These are phyloP conservation scores for Romanomermis culicivorax DNA, from an alignment of 2,888 invertebrate species.

Conservation along the genomic window DNA sequence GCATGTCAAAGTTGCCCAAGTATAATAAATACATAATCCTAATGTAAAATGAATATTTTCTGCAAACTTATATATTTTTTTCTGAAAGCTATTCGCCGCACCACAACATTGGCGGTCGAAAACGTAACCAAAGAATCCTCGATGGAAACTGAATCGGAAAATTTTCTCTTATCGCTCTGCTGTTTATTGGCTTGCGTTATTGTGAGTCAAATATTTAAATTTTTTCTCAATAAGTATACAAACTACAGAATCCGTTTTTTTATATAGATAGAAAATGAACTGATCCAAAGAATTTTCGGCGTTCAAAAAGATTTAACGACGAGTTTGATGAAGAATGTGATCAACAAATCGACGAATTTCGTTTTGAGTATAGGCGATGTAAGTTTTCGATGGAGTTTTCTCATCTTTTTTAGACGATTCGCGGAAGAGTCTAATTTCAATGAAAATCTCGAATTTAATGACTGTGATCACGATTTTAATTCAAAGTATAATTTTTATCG, in stretches of 20 bases:
- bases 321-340: not conserved
- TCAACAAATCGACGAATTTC: not conserved
- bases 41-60: no score
- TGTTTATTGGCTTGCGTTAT: not conserved
- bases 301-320: not conserved
- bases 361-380: not conserved
- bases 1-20: no score
- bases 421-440: not conserved
- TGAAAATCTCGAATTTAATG: no score
- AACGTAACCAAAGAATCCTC: not conserved
- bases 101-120: constrained; percentile 3
- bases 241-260: not conserved
- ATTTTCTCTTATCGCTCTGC: not conserved
- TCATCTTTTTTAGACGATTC: not conserved
- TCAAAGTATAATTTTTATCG: no score
- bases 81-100: not conserved
- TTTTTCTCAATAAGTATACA: no score
- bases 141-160: constrained; percentile 1
- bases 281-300: constrained; percentile 1
- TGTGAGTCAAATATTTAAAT: not conserved
- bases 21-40: no score
- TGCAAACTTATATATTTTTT: no score
- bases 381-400: not conserved
- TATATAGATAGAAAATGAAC: not conserved
- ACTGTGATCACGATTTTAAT: no score